Conservation (phyloP, 2,113 vertebrate species). For the Gasterosteus nipponicus region DNA sequence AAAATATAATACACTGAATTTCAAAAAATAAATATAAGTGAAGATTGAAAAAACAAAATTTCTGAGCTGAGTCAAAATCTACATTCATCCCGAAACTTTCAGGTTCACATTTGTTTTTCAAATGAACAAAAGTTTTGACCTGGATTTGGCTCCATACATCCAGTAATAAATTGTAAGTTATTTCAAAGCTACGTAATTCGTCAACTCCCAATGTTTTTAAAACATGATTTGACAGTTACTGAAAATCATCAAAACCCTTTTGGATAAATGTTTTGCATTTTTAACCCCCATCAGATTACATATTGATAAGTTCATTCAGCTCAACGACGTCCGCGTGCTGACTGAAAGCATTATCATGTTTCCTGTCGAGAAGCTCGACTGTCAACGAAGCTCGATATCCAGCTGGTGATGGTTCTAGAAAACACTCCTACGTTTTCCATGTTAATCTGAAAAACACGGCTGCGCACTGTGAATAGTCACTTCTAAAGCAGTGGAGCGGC, state of each 20-base stretch:
- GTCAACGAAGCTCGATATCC: conserved; percentile 31
- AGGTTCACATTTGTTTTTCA: too few relatives aligned
- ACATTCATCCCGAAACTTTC: too few relatives aligned
- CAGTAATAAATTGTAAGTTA: conserved; percentile 11
- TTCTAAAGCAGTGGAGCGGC: conserved; percentile 39
- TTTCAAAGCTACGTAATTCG: conserved; percentile 12
- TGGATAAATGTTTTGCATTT: conserved; percentile 29
- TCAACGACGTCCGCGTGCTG: conserved; percentile 12
- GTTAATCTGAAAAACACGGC: conserved; percentile 47
- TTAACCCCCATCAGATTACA: conserved; percentile 39
- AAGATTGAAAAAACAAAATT: too few relatives aligned
- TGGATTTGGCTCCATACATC: too few relatives aligned
- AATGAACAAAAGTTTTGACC: too few relatives aligned
- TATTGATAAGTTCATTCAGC: conserved; percentile 54
- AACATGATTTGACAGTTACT: conserved; percentile 22
- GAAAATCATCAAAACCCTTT: conserved; percentile 29
- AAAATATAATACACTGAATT: too few relatives aligned
- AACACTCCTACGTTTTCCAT: conserved; percentile 41
- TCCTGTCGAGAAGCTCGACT: conserved; percentile 16
- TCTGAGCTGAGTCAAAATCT: too few relatives aligned
- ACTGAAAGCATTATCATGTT: conserved; percentile 67
- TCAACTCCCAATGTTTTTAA: background rate
- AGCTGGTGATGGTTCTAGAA: conserved; percentile 34
- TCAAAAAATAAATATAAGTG: too few relatives aligned
- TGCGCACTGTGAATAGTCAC: conserved; percentile 52